Evolutionary conservation across 2,888 invertebrate species (phyloP), one percentile per base, ranked within the genome.

Genomic region (Amphimallon solstitiale): DNA sequence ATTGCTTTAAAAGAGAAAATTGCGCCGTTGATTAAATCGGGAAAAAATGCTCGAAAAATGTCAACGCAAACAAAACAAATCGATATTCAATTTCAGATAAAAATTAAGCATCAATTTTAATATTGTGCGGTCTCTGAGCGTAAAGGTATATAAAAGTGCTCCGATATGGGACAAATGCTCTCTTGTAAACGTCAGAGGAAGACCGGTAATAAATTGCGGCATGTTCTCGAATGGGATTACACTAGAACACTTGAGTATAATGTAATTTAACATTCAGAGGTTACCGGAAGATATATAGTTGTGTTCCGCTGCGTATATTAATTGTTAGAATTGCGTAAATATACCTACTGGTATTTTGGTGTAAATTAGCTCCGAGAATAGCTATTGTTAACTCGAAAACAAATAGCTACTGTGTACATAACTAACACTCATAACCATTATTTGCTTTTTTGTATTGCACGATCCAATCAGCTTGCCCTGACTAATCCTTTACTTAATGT

Each of bases 261-360:
- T 43, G 43, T 29, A 43, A 52, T 52, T 40, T 46, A 54, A 56
- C 60, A 63, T 56, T 70, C 63, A 62, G 45, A 66, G 60, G 63
- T 68, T 66, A 46, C 59, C 56, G 38, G 64, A 72, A 68, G 71
- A 71, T 70, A 52, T 65, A 69, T 67, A 68, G 67, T 69, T 69
- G 70, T 69, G 70, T 67, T 59, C 65, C 43, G 65, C 43, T 34
- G 48, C 46, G 67, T 66, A 70, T 68, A 70, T 61, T 61, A 61
- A 19, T 34, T 38, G 35, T 38, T 35, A 14, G 17, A 61, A 35
- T 48, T 34, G 35, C 9, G 35, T 52, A 19, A 35, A 12, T 35
- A 35, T n/a, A 38, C n/a, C 37, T 10, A 23, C 35, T 15, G 21
- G 12, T 23, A n/a, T 10, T 45, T 45, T 10, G 19, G 15, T 43